These are phyloP conservation scores for Hydrozoanthus gracilis DNA, from an alignment of 92 coral and sea anemone species.

Conservation along the genomic window DNA sequence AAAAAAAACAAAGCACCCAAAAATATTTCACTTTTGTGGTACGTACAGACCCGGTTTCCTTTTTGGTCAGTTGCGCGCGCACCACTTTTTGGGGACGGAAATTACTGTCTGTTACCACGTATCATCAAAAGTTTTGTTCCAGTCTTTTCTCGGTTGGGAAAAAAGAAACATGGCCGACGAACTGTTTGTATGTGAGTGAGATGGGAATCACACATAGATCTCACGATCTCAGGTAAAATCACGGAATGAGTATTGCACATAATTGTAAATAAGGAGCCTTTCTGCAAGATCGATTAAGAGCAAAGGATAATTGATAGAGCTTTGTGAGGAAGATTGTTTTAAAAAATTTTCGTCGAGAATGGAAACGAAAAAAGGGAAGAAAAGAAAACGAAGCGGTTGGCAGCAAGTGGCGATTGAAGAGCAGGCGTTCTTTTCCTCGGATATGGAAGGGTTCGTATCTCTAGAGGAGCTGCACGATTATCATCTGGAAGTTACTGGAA, in stretches of 20 bases:
- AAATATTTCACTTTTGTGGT: background rate
- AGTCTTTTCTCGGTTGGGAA: slow-evolving; percentile 34
- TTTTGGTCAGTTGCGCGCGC: background rate
- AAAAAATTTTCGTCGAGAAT: background rate
- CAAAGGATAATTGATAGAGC: background rate
- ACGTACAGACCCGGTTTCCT: background rate
- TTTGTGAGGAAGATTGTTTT: background rate
- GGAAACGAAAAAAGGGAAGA: slow-evolving; percentile 58
- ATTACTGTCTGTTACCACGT: slow-evolving; percentile 14
- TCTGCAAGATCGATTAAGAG: background rate
- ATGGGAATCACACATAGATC: background rate
- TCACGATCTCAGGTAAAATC: background rate
- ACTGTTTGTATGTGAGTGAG: background rate
- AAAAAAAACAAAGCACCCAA: background rate
- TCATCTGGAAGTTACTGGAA: slow-evolving; percentile 56
- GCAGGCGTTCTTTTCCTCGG: slow-evolving; percentile 77
- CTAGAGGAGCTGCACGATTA: slow-evolving; percentile 83
- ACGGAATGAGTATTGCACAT: background rate
- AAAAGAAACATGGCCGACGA: slow-evolving; percentile 34
- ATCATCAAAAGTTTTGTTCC: background rate
- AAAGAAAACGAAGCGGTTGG: slow-evolving; percentile 77
- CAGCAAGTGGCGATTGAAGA: slow-evolving; percentile 76
- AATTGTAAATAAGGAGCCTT: background rate
- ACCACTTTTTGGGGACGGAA: background rate
- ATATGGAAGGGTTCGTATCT: slow-evolving; percentile 93